These are phyloP conservation scores for Nomia melanderi DNA, from an alignment of 1,140 invertebrate species.

Conservation along the genomic window DNA sequence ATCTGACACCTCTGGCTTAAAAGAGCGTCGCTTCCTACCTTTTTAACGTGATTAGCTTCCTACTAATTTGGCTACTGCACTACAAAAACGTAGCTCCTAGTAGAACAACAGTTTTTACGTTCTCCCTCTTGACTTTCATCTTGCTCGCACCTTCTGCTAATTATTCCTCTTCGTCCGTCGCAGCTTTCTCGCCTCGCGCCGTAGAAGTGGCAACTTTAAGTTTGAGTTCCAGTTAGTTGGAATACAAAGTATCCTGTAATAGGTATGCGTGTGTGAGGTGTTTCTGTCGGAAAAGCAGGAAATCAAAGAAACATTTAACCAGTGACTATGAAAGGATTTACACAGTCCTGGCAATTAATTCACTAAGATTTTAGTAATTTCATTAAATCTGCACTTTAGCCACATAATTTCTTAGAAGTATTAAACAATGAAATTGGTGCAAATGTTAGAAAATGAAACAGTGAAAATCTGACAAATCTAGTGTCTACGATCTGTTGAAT, in stretches of 20 bases:
- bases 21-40: neutral
- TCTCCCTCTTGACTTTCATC: constrained; percentile 11
- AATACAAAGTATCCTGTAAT: neutral
- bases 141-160: neutral
- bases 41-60: neutral
- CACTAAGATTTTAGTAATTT: no score
- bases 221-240: constrained; percentile 15
- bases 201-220: constrained; percentile 37
- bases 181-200: neutral
- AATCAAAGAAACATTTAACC: no score
- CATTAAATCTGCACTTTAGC: no score
- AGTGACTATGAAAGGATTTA: no score
- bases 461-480: no score
- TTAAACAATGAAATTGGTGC: no score
- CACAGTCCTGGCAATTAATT: no score
- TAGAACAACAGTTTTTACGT: constrained; percentile 19
- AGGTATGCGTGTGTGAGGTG: no score
- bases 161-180: constrained; percentile 11
- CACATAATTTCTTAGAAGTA: no score
- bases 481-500: no score
- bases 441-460: no score
- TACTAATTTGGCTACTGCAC: constrained; percentile 47
- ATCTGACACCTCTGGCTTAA: neutral
- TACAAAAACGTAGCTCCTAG: constrained; percentile 24
- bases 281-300: no score